These are phyloP conservation scores for Phengaris arion DNA, from an alignment of 2,888 invertebrate species.

Conservation along the genomic window DNA sequence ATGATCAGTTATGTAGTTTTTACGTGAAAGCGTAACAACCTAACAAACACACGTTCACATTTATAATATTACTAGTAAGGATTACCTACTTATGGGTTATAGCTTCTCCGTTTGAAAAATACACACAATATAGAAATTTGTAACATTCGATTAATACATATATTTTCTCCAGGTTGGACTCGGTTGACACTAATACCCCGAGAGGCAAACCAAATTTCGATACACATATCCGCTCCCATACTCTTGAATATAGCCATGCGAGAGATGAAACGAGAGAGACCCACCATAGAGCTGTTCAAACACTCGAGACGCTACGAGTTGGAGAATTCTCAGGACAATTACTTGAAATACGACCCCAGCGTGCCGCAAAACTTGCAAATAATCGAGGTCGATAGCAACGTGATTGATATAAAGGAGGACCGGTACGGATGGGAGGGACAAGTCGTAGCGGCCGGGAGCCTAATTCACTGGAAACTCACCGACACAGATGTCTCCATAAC, in stretches of 20 bases:
- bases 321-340: constrained; percentile 57
- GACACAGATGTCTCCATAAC: constrained; percentile 61
- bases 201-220: constrained; percentile 62
- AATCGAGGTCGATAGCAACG: constrained; percentile 65
- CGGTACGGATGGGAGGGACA: constrained; percentile 57
- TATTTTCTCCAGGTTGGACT: constrained; percentile 58
- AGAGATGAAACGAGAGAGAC: constrained; percentile 61
- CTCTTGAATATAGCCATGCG: constrained; percentile 61
- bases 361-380: constrained; percentile 72
- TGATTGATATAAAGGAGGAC: constrained; percentile 65
- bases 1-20: too few species aligned
- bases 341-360: constrained; percentile 68
- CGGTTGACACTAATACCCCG: constrained; percentile 66
- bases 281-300: constrained; percentile 61
- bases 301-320: constrained; percentile 55
- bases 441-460: constrained; percentile 61
- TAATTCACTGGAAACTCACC: constrained; percentile 62
- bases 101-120: background rate
- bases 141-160: background rate
- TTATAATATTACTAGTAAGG: too few species aligned
- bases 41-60: too few species aligned
- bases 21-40: too few species aligned
- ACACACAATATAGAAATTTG: background rate
- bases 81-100: too few species aligned
- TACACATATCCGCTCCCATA: constrained; percentile 61